Base-by-base conservation (phyloP, 2,113 vertebrate genomes). In the Caloenas nicobarica region DNA sequence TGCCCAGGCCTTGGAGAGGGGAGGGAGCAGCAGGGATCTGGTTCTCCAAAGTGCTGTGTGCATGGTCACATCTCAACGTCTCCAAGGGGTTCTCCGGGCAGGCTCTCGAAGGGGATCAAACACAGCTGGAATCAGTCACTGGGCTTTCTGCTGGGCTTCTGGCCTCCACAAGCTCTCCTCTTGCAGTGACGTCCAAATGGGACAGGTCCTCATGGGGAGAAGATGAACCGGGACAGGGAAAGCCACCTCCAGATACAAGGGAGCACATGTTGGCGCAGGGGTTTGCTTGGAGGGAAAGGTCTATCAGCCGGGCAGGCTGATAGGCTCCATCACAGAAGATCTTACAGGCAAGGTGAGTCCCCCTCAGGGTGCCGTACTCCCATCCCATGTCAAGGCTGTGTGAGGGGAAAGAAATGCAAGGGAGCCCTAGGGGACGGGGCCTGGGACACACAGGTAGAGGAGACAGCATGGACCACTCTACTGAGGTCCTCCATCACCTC, bases 31-130 rank as follows among this genome's bases (percentile, higher is more conserved):
- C 95, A 96, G 93, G 92, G 93, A 95, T 96, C 96, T 93, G 88
- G 86, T 96, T 97, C 95, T 95, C 95, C 96, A 92, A 97, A 96
- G 96, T 95, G 95, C 93, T 96, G 86, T 96, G 96, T 96, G 96
- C 96, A 91, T 95, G 95, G 96, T 95, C 93, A 96, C 84, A 94
- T 93, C 91, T 93, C 84, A 2, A 65, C 10, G 5, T 87, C 93
- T 94, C 95, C 92, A 85, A 50, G 88, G 29, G 70, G 91, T 91
- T 92, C 91, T 38, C 68, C 0, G 2, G 89, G 81, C 69, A 93
- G 91, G 70, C 42, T 93, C 88, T 96, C 21, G 0, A 89, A 91
- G 80, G 81, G 83, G n/a, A 61, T 56, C 1, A 0, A 56, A n/a
- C 0, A 1, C 0, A 2, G 93, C 71, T 77, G 90, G 88, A 79